These are phyloP conservation scores for Cacatua alba DNA, from an alignment of 2,113 vertebrate genomes.

Conservation along the genomic window DNA sequence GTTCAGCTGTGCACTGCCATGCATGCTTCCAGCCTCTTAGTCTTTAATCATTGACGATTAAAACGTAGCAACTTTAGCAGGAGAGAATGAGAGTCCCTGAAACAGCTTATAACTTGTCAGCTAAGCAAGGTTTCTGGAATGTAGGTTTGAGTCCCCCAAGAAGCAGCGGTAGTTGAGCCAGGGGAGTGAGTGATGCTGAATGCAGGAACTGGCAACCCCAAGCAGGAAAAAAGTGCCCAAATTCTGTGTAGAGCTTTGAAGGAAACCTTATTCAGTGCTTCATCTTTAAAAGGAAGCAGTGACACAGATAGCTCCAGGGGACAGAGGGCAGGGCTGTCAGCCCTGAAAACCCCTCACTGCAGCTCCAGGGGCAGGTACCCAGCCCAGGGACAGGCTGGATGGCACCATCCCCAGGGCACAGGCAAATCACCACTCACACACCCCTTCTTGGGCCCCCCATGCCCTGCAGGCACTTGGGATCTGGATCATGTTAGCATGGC, in stretches of 20 bases:
- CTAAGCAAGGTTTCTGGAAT: background rate
- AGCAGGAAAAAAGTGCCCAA: background rate
- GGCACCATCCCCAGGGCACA: background rate
- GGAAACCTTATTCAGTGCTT: background rate
- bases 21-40: background rate
- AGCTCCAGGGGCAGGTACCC: background rate
- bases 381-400: background rate
- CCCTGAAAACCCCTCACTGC: background rate
- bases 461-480: background rate
- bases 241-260: background rate
- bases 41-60: background rate
- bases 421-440: rapidly evolving
- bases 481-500: background rate
- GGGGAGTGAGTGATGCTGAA: background rate
- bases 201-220: background rate
- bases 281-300: background rate
- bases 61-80: background rate
- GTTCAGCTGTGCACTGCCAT: background rate
- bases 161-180: background rate
- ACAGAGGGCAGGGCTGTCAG: background rate
- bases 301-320: background rate
- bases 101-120: background rate
- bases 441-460: background rate
- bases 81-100: background rate
- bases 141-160: rapidly evolving